Base-by-base conservation (phyloP, 2,888 invertebrate species). In the Morinoia aosen region DNA sequence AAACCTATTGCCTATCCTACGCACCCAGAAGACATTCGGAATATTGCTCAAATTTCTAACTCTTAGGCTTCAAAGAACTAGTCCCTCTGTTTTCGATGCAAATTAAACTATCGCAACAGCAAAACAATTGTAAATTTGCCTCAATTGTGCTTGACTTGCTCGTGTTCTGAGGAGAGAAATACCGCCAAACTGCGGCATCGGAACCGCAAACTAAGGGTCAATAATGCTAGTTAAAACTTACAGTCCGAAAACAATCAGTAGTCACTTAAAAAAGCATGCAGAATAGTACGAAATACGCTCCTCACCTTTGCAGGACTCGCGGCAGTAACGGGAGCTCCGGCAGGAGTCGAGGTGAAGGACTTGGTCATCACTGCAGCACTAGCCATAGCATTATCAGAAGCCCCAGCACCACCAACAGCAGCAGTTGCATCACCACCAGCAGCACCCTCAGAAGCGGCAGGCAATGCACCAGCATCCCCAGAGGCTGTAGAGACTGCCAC, bases 251-350 rank as follows among this genome's bases (percentile, higher is more conserved):
- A 33, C 33, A 76, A 3, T 76, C 76, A 25, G 76, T 48, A 48
- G 2, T 48, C 48, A 48, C 48, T 48, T 48, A 48, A 48, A 48
- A 48, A 4, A 19, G 76, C 16, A 76, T 25, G 16, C 25, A 76
- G 33, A 76, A 76, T 10, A 16, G 0, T 12, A 76, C 10, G 76
- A 76, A 76, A 76, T 76, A 76, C 33, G 33, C 76, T 33, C 90
- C 76, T 33, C 90, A 90, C 90, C 90, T 90, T 90, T 16, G 40
- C 90, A 90, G 90, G 90, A 90, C 90, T 90, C 14, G 90, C 90
- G 48, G 33, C 40, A 25, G 90, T 3, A 39, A 39, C 33, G 16
- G 90, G 2, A 48, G 90, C 40, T 90, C 40, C 90, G 12, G 90
- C 40, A 40, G 90, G 90, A 76, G 76, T 25, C 25, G 76, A 76